These are phyloP conservation scores for Vulpes vulpes DNA, from an alignment of 2,113 vertebrate species.

Conservation along the genomic window DNA sequence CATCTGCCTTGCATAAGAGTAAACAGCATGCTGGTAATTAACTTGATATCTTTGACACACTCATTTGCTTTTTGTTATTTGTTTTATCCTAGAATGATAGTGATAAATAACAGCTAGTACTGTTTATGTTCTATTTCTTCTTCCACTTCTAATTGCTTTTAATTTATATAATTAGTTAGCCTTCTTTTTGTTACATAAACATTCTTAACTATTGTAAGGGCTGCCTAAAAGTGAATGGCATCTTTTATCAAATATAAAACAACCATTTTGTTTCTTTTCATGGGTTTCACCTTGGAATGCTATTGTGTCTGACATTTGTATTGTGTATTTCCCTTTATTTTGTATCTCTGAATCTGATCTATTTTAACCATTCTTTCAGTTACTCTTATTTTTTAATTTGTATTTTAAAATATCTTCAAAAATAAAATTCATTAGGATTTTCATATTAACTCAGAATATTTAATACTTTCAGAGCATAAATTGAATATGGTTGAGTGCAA, in stretches of 20 bases:
- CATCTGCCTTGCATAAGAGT: background rate
- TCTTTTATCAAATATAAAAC: background rate
- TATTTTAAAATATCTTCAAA: slow-evolving; percentile 11
- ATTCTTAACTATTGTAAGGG: background rate
- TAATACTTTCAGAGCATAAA: background rate
- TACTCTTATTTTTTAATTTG: background rate
- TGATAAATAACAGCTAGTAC: background rate
- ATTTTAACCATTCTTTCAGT: slow-evolving; percentile 6
- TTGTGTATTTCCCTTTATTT: background rate
- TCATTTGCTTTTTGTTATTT: slow-evolving; percentile 36
- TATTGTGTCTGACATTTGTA: slow-evolving; percentile 11
- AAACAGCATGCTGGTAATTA: slow-evolving; percentile 50
- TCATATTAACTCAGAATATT: background rate
- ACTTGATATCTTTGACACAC: background rate
- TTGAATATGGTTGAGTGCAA: background rate
- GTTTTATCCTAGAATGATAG: slow-evolving; percentile 32
- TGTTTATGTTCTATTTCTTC: slow-evolving; percentile 31
- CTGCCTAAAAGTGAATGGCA: background rate
- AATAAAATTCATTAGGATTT: background rate
- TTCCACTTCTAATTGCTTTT: slow-evolving; percentile 33
- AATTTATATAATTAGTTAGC: slow-evolving; percentile 23
- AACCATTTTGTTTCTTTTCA: background rate
- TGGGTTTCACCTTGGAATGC: background rate
- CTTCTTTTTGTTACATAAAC: background rate
- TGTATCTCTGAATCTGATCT: background rate